Evolutionary conservation across 2,888 invertebrate genomes (phyloP), one percentile per base, ranked within the genome.

Genomic region (Pollenia angustigena): DNA sequence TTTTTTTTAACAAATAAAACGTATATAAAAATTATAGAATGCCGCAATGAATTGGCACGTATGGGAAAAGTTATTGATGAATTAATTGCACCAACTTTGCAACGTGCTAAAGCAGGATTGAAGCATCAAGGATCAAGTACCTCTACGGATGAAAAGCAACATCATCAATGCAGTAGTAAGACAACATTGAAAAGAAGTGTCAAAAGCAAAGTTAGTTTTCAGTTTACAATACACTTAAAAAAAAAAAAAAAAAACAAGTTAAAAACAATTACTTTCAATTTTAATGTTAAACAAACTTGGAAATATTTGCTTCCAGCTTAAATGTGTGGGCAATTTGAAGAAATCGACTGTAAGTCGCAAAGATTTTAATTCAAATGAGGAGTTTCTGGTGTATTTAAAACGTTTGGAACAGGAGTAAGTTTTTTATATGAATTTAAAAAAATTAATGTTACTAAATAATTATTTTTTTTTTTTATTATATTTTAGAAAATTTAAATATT

Each of bases 31-130:
- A 14, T 40, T 14, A 42, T 9, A 92, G 92, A 92, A 81, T 92
- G 92, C 75, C 91, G 92, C 46, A 92, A 90, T 71, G 93, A 93
- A 85, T 88, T 93, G 7, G 88, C 90, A 56, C 90, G 92, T 50
- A 90, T 93, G 88, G 90, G 92, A 23, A 91, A 91, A 85, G 90
- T 92, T 42, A 93, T 93, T 74, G 93, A 93, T 64, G 88, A 91
- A 64, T 89, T 93, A 88, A 92, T 93, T 74, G 91, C 91, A 23
- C 93, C 89, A 75, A 88, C 87, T 81, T 88, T 88, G 74, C 85
- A 85, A 85, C 83, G 87, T 76, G 88, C 88, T 48, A 85, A 71
- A 74, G 62, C 81, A 54, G 46, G 62, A 60, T 40, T 79, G 75
- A 87, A 88, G 68, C 82, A 88, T 60, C 64, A 87, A 83, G 44